Base-by-base conservation (phyloP, 2,797 vertebrate species). In the Clarias fuscus region DNA sequence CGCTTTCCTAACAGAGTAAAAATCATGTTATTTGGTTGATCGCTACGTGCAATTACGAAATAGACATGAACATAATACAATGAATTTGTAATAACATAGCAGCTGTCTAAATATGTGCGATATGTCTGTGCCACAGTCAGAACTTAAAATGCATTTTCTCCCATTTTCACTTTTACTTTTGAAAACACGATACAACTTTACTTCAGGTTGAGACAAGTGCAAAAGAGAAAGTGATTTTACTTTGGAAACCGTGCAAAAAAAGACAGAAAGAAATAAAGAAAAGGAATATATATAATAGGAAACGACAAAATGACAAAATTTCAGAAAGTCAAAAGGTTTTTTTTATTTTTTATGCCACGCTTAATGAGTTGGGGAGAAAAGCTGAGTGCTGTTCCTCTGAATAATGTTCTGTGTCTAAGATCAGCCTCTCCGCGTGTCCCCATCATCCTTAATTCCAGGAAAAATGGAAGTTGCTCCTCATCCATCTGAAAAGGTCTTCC, bases 401-500 rank as follows among this genome's bases (percentile, higher is more conserved):
- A 75, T 58, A 85, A 78, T 65, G 84, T 84, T 83, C 27, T 37
- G 30, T 43, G 77, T 76, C 68, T 18, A 62, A 82, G 11, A 61
- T 27, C 82, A 77, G 71, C 56, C 61, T 77, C 59, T 48, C 53
- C 43, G 27, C 77, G 68, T 40, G 30, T 64, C 75, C 30, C 84
- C 85, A 84, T 71, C 84, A 70, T 84, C 75, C 27, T 79, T 76
- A 70, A 48, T 88, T 84, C 85, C 82, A 78, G 37, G 22, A 82
- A 86, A 77, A 88, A 17, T 24, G 11, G 48, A 76, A 15, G 17
- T 73, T 48, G 30, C 48, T 27, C 65, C 33, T 27, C n/a, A 48
- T 62, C 18, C 17, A 70, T 81, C 53, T n/a, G 70, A 84, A 59
- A 64, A 15, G 33, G 24, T 53, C 43, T 73, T 24, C 62, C 83